phyloP scores from a whole-genome alignment of 2,888 invertebrate species.

The Drosophila pegasa region DNA sequence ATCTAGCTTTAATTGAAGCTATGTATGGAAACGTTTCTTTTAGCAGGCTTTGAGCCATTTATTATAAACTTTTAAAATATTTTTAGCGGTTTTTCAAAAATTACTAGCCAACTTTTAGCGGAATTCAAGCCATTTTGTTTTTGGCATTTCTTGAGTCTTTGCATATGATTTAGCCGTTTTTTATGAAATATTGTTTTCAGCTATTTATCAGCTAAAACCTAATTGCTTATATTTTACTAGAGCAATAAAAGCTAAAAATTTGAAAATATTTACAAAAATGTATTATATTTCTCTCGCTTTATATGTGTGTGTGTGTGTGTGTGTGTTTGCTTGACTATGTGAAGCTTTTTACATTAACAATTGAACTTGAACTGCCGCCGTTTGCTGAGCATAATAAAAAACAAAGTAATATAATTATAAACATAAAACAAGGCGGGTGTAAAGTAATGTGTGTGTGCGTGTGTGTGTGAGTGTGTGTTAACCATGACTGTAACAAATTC shows the following conservation, averaged over 20 bases:
- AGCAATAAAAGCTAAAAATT: constrained; percentile 35
- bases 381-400: constrained; percentile 45
- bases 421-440: constrained; percentile 47
- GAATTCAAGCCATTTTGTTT: too few relatives aligned
- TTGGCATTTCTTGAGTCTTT: too few relatives aligned
- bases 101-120: too few relatives aligned
- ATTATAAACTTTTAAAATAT: too few relatives aligned
- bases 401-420: constrained; percentile 35
- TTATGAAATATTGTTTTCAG: not conserved
- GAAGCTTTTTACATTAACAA: constrained; percentile 72
- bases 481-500: constrained; percentile 81
- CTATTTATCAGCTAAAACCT: not conserved
- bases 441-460: constrained; percentile 18
- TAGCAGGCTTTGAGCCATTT: too few relatives aligned
- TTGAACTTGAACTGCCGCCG: constrained; percentile 79
- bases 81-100: not conserved
- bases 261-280: constrained; percentile 40
- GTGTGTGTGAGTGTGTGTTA: constrained; percentile 60
- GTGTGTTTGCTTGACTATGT: constrained; percentile 19
- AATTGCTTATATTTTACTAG: not conserved
- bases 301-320: constrained; percentile 10
- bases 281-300: constrained; percentile 14
- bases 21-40: too few relatives aligned
- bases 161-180: too few relatives aligned
- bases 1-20: too few relatives aligned